Percentiles rank a stretch among this genome's conserved stretches.
Evolutionary conservation across 2,888 invertebrate genomes (phyloP).

Genomic region (Macaria notata): DNA sequence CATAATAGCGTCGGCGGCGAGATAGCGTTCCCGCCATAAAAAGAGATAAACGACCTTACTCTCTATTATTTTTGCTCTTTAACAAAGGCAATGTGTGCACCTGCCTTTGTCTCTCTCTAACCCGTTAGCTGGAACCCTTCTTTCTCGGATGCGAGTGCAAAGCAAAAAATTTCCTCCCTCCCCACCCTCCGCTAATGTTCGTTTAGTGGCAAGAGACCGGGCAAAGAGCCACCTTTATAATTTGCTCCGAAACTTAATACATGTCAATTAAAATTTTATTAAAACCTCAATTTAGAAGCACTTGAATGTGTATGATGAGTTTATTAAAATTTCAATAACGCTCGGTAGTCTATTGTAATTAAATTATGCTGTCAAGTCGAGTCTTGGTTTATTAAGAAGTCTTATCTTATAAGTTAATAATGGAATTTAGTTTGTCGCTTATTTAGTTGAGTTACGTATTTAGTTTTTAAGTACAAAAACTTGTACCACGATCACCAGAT

Average conservation of each 20-base stretch:
- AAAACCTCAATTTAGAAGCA: constrained; percentile 60
- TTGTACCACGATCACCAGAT: no score
- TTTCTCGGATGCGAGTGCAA: constrained; percentile 66
- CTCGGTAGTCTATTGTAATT: constrained; percentile 39
- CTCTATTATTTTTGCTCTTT: constrained; percentile 82
- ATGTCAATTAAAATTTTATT: constrained; percentile 80
- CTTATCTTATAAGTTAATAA: not conserved
- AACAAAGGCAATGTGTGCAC: constrained; percentile 80
- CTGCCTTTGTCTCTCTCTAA: constrained; percentile 71
- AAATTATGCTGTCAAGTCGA: not conserved
- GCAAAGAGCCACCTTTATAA: constrained; percentile 71
- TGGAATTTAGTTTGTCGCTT: not conserved
- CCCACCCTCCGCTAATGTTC: constrained; percentile 73
- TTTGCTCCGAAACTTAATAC: constrained; percentile 75
- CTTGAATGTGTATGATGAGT: constrained; percentile 60
- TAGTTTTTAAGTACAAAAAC: no score
- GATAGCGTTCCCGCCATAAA: constrained; percentile 80
- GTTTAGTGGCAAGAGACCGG: constrained; percentile 57
- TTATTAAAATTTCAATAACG: constrained; percentile 72
- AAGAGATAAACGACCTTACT: constrained; percentile 81
- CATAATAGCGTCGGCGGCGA: constrained; percentile 78
- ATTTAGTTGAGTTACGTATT: no score
- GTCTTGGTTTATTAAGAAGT: not conserved
- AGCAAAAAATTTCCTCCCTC: constrained; percentile 75
- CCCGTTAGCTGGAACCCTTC: constrained; percentile 41